Evolutionary conservation across 2,113 vertebrate genomes (phyloP).

Genomic region (Empidonax traillii): DNA sequence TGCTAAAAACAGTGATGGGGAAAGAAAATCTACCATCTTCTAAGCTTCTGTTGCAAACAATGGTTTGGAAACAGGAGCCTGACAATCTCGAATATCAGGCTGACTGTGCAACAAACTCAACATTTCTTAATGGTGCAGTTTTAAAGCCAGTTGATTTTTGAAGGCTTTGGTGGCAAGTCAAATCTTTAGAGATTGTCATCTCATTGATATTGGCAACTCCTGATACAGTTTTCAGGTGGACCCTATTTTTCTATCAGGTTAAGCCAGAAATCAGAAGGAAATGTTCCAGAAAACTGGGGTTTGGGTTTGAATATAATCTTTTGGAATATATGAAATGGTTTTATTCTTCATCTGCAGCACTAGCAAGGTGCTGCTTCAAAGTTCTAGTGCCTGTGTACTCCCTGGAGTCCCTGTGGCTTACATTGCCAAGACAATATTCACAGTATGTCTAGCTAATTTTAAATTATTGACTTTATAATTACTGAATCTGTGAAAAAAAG

Average conservation of each 20-base stretch:
- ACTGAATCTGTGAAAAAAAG: slow-evolving; percentile 21
- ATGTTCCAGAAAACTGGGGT: neutral
- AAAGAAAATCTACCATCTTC: neutral
- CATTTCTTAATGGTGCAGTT: neutral
- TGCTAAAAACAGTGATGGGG: neutral
- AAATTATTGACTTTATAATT: slow-evolving; percentile 38
- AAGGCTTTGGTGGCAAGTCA: neutral
- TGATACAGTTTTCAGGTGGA: neutral
- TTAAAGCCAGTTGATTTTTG: neutral
- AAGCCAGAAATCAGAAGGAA: neutral
- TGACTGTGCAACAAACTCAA: neutral
- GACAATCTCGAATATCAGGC: neutral
- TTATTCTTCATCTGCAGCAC: neutral
- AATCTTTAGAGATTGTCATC: neutral
- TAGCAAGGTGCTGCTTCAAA: neutral
- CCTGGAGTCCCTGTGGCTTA: neutral
- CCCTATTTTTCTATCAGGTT: neutral
- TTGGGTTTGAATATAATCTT: neutral
- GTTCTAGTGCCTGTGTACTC: neutral
- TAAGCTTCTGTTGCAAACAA: neutral
- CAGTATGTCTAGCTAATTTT: slow-evolving; percentile 24
- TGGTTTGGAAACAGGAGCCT: neutral
- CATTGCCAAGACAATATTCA: slow-evolving; percentile 7
- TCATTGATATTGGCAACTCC: neutral
- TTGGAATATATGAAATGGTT: neutral